Conservation (phyloP, 2,113 vertebrate genomes). For the Indicator indicator region DNA sequence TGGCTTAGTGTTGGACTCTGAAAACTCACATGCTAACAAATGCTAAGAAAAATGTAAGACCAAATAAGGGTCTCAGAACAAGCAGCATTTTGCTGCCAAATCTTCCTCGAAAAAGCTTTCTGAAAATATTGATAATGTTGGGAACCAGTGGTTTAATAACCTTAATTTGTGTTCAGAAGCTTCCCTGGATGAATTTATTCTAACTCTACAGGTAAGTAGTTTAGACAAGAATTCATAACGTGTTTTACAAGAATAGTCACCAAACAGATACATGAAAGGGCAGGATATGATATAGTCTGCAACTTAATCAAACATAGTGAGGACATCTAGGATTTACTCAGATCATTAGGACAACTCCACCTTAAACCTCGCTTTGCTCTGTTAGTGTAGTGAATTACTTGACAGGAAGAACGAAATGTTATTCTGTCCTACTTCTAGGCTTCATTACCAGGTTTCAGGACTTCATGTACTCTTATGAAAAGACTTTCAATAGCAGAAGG, state of each 20-base stretch:
- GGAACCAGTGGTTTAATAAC: neutral
- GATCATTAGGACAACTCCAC: neutral
- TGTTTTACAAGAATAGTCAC: neutral
- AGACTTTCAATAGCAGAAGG: neutral
- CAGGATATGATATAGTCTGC: neutral
- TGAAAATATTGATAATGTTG: slow-evolving; percentile 11
- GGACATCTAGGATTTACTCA: neutral
- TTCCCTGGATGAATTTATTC: neutral
- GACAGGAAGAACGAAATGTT: neutral
- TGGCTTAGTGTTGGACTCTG: slow-evolving; percentile 3
- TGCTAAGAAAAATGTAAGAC: slow-evolving; percentile 42
- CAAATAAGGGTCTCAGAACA: slow-evolving; percentile 56
- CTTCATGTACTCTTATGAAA: neutral
- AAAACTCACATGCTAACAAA: slow-evolving; percentile 36
- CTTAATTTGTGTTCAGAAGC: neutral
- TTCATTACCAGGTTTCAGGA: neutral
- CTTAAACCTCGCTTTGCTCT: neutral
- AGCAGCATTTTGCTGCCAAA: slow-evolving; percentile 28
- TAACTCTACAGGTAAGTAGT: neutral
- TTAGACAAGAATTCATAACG: neutral
- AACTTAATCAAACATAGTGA: neutral
- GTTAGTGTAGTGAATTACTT: neutral
- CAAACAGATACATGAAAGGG: neutral
- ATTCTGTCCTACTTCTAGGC: neutral
- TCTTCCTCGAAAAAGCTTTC: slow-evolving; percentile 44